Evolutionary conservation across 2,888 invertebrate genomes (phyloP).

Genomic region (Timema podura): DNA sequence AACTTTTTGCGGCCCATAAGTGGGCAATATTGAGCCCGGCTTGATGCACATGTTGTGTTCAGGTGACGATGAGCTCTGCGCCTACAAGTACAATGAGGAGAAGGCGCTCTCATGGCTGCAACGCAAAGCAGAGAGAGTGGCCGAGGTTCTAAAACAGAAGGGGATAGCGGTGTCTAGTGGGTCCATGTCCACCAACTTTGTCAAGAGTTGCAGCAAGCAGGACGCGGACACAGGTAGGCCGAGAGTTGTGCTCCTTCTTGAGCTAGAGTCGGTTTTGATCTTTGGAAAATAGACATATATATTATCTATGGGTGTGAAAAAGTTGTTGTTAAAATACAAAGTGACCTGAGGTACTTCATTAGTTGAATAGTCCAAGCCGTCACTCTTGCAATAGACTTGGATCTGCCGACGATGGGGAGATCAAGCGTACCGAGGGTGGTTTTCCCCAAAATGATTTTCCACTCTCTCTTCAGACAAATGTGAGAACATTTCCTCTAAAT

Average conservation of each 20-base stretch:
- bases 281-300: not conserved
- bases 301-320: too few species aligned
- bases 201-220: constrained; percentile 55
- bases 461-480: too few species aligned
- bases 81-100: constrained; percentile 79
- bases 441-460: too few species aligned
- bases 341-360: too few species aligned
- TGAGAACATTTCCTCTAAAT: too few species aligned
- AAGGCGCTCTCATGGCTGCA: constrained; percentile 72
- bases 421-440: too few species aligned
- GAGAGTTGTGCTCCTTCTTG: not conserved
- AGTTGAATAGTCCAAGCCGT: too few species aligned
- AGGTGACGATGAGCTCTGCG: constrained; percentile 66
- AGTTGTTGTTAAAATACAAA: too few species aligned
- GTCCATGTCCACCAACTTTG: constrained; percentile 71
- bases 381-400: too few species aligned
- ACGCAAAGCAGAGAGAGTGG: constrained; percentile 63
- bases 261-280: not conserved
- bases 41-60: constrained; percentile 33
- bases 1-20: too few species aligned
- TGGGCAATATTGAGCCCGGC: too few species aligned
- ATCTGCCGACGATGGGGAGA: too few species aligned
- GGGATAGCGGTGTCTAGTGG: constrained; percentile 67
- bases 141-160: constrained; percentile 60
- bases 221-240: constrained; percentile 42